phyloP scores from a whole-genome alignment of 2,113 vertebrate genomes.

The Atractosteus spatula region DNA sequence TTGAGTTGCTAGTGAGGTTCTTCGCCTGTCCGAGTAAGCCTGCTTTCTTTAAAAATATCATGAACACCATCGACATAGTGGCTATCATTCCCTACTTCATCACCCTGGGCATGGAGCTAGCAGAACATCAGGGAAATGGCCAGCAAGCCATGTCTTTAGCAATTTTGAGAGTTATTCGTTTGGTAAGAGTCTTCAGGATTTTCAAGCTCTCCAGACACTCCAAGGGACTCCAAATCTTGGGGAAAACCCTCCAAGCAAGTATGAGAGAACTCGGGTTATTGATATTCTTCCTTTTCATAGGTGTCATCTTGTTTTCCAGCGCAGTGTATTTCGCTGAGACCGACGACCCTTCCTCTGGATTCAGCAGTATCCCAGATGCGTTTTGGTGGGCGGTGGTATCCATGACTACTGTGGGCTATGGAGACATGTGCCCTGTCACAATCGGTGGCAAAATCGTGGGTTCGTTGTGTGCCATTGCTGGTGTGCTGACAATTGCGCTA shows the following conservation, averaged over 20 bases:
- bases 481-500: slow-evolving; percentile 88
- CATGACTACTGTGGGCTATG: slow-evolving; percentile 94
- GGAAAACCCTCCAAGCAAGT: slow-evolving; percentile 86
- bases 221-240: slow-evolving; percentile 91
- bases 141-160: slow-evolving; percentile 92
- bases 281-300: slow-evolving; percentile 94
- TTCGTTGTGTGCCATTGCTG: slow-evolving; percentile 88
- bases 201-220: slow-evolving; percentile 94
- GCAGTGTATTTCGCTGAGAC: slow-evolving; percentile 96
- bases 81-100: slow-evolving; percentile 93
- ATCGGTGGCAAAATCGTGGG: slow-evolving; percentile 95
- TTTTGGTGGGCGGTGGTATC: slow-evolving; percentile 98
- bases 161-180: slow-evolving; percentile 86
- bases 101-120: slow-evolving; percentile 85
- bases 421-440: slow-evolving; percentile 93
- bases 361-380: slow-evolving; percentile 90
- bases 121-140: slow-evolving; percentile 81
- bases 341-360: slow-evolving; percentile 80
- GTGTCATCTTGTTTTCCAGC: slow-evolving; percentile 92
- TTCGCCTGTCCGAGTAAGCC: slow-evolving; percentile 87
- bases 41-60: slow-evolving; percentile 86
- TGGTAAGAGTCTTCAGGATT: slow-evolving; percentile 90
- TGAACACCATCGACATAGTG: slow-evolving; percentile 91
- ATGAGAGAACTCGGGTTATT: slow-evolving; percentile 91
- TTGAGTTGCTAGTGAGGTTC: slow-evolving; percentile 88